Evolutionary conservation across 1,140 invertebrate genomes (phyloP).

Genomic region (Habropoda laboriosa): DNA sequence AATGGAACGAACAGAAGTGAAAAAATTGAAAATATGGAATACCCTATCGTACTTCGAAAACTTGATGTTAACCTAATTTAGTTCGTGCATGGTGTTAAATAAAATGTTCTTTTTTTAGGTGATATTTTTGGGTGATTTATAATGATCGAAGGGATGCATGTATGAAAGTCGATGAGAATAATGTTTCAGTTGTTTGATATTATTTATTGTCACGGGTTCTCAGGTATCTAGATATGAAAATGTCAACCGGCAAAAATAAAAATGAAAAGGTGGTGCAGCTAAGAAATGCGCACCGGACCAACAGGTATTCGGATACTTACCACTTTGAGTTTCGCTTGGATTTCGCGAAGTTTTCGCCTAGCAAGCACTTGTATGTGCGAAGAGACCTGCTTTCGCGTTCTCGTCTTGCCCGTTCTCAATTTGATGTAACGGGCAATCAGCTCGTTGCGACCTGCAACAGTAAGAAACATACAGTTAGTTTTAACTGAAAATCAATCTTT

Average conservation of each 20-base stretch:
- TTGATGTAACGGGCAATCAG: conserved; percentile 99
- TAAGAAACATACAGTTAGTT: background rate
- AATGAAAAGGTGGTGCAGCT: background rate
- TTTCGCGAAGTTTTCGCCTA: conserved; percentile 97
- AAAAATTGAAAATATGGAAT: background rate
- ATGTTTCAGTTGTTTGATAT: background rate
- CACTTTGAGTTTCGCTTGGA: conserved; percentile 98
- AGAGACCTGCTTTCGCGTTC: conserved; percentile 99
- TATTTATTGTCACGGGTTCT: background rate
- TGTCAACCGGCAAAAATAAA: background rate
- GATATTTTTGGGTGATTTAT: background rate
- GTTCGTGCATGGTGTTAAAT: too few species aligned
- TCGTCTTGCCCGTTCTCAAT: conserved; percentile 98
- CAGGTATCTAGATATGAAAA: background rate
- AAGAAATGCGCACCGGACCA: background rate
- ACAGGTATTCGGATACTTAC: conserved; percentile 83
- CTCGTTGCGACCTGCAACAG: conserved; percentile 97
- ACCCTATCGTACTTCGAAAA: background rate
- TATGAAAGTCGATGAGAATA: background rate
- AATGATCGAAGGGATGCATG: background rate
- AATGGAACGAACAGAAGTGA: background rate
- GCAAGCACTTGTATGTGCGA: conserved; percentile 99
- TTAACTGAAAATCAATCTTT: background rate
- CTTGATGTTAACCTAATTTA: background rate
- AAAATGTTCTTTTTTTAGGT: too few species aligned